Percentiles rank a stretch among this genome's conserved stretches.
These are phyloP conservation scores for Gymnoscopelus braueri DNA, from an alignment of 2,797 vertebrate species.

Conservation along the genomic window DNA sequence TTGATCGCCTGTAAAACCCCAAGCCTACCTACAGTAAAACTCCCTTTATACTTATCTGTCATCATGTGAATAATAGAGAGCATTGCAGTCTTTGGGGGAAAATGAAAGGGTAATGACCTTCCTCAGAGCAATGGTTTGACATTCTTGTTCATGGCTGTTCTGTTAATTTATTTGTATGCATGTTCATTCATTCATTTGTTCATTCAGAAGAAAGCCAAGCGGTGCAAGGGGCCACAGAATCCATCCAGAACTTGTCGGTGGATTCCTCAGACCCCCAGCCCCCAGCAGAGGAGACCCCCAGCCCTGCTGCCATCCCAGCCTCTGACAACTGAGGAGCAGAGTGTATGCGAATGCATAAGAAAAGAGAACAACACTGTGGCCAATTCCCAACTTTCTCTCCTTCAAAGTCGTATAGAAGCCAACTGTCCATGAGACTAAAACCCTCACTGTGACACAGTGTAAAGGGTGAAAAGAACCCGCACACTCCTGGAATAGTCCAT, in stretches of 20 bases:
- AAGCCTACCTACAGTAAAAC: too few species aligned
- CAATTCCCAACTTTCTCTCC: constrained; percentile 1
- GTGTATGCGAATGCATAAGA: constrained; percentile 2
- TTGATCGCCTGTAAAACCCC: too few species aligned
- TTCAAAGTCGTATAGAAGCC: constrained; percentile 10
- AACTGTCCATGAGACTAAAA: constrained; percentile 20
- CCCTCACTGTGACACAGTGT: constrained; percentile 18
- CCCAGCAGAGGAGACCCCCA: constrained; percentile 48
- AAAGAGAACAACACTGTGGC: not conserved
- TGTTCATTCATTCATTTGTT: constrained; percentile 34
- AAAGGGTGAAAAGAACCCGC: not conserved
- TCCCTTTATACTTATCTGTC: too few species aligned
- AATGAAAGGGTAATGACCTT: too few species aligned
- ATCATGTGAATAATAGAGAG: too few species aligned
- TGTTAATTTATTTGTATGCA: not conserved
- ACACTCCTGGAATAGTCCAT: constrained; percentile 17
- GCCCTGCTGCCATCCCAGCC: constrained; percentile 38
- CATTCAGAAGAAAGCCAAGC: constrained; percentile 60
- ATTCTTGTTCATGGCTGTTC: too few species aligned
- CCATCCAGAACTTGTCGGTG: constrained; percentile 72
- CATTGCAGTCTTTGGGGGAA: too few species aligned
- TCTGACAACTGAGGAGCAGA: constrained; percentile 57
- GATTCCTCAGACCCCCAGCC: constrained; percentile 36
- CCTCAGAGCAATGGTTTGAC: too few species aligned
- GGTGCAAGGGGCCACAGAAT: constrained; percentile 59